phyloP scores from a whole-genome alignment of 2,888 invertebrate genomes.

The Xiphydria camelus region DNA sequence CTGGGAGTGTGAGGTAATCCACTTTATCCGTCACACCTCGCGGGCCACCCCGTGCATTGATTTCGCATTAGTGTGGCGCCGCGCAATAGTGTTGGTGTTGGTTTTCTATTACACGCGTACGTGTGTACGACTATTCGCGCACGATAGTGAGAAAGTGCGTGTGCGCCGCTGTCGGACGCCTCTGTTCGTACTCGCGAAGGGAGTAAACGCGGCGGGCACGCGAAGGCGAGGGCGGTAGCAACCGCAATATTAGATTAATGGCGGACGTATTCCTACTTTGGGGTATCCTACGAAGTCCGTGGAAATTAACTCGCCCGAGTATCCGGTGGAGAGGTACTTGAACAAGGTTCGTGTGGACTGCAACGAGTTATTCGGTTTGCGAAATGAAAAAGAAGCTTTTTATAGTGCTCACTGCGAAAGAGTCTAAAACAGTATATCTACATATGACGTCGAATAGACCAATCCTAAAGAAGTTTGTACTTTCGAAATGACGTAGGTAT shows the following conservation, averaged over 20 bases:
- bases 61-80: conserved; percentile 41
- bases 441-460: too few relatives aligned
- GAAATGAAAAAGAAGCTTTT: too few relatives aligned
- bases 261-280: conserved; percentile 40
- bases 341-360: too few relatives aligned
- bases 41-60: conserved; percentile 34
- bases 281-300: conserved; percentile 16
- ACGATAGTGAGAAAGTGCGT: conserved; percentile 14
- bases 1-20: conserved; percentile 30
- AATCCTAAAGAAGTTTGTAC: too few relatives aligned
- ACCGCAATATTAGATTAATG: conserved; percentile 52
- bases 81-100: conserved; percentile 22
- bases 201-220: conserved; percentile 25
- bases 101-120: conserved; percentile 9
- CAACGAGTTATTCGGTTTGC: too few relatives aligned
- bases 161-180: neutral
- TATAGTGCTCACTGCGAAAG: too few relatives aligned
- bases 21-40: conserved; percentile 40
- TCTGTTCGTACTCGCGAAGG: neutral
- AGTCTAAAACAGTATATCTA: too few relatives aligned
- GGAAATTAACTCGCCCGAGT: conserved; percentile 23
- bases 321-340: neutral
- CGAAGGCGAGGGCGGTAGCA: conserved; percentile 40
- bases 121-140: conserved; percentile 5
- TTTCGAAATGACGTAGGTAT: too few relatives aligned